A percentile compares a stretch with the other conserved stretches of the same genome.
Conservation (phyloP, 2,888 invertebrate genomes). For the Cancer borealis region DNA sequence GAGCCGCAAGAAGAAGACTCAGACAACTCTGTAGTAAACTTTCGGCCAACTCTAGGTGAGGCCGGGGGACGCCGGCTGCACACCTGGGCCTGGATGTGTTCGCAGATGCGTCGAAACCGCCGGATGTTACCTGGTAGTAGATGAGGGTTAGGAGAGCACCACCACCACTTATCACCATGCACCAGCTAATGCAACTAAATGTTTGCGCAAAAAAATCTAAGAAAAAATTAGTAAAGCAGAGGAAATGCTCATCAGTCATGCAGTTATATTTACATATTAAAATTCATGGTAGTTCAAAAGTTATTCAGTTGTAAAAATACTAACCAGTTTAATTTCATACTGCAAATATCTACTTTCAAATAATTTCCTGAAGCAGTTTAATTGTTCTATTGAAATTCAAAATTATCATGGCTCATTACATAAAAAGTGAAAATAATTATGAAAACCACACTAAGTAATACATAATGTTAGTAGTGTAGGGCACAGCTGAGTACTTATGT, state of each 20-base stretch:
- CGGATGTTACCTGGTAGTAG: conserved; percentile 90
- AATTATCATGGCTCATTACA: not conserved
- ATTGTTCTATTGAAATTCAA: not conserved
- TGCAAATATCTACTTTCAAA: conserved; percentile 37
- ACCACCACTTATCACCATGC: conserved; percentile 36
- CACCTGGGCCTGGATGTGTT: conserved; percentile 95
- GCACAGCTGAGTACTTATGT: conserved; percentile 20
- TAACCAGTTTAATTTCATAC: conserved; percentile 6
- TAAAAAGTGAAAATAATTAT: not conserved
- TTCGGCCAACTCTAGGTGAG: conserved; percentile 85
- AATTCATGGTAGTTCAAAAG: conserved; percentile 14
- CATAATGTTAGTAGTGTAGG: conserved; percentile 27
- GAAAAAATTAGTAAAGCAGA: not conserved
- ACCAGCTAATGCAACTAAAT: conserved; percentile 55
- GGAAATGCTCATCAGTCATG: conserved; percentile 27
- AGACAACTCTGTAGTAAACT: conserved; percentile 85
- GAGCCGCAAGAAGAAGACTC: conserved; percentile 87
- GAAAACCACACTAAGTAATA: not conserved
- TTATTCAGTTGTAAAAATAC: not conserved
- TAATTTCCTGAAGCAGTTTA: not conserved
- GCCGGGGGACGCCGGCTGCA: conserved; percentile 83
- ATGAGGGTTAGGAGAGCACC: conserved; percentile 30
- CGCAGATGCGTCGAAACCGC: conserved; percentile 96
- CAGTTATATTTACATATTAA: not conserved
- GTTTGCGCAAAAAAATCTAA: conserved; percentile 55